Base-by-base conservation (phyloP, 2,888 invertebrate species). In the Abrostola triplasia region DNA sequence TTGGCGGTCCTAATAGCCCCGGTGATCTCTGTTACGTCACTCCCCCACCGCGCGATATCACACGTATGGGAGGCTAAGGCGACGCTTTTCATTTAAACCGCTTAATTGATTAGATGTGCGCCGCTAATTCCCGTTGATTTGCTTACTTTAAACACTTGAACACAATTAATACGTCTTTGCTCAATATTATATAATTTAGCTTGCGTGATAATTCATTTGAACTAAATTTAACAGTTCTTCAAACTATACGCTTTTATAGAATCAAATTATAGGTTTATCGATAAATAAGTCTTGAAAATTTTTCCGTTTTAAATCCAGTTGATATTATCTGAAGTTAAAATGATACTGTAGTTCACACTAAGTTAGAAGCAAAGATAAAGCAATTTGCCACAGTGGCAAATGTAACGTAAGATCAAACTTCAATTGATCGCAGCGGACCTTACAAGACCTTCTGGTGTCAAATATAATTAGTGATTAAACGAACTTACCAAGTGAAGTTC, bases 21-120 rank as follows among this genome's bases (percentile, higher is more conserved):
- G 63, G 65, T 61, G 79, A 74, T 69, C 60, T 64, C 73, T 58
- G 70, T 55, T 54, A 62, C 61, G 52, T 72, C 64, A 56, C 69
- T 51, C 41, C 44, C 52, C 53, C 35, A 70, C 58, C 73, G 53
- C 56, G 65, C 70, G 76, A 76, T 71, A 64, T 77, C 71, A 76
- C 79, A 73, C 70, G 64, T 62, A 51, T 38, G 59, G 67, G 59
- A 69, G 62, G 50, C 47, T 50, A 41, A 37, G 40, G 69, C 71
- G 63, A 57, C 60, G 64, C 66, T 76, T 76, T 76, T 62, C 67
- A 66, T 68, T 65, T 62, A 61, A 35, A 47, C 36, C 50, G 57
- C 42, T 67, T 70, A 80, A 83, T 81, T 79, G 79, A 62, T 72
- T 44, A 55, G 65, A 77, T 67, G 71, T 58, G 66, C 56, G 72